phyloP scores from a whole-genome alignment of 2,888 invertebrate species.

The Rhagonycha lutea region DNA sequence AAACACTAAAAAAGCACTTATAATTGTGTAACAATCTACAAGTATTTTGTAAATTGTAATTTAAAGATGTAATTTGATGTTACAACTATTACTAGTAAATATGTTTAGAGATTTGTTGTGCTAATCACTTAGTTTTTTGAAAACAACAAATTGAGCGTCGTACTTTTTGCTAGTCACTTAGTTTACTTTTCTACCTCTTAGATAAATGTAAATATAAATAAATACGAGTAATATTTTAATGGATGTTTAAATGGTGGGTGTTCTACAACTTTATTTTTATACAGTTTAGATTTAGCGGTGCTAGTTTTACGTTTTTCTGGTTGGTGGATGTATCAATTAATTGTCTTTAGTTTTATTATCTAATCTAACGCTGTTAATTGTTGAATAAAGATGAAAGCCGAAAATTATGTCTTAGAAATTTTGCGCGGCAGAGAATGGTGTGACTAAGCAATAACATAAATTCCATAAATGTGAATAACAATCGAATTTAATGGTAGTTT shows the following conservation, averaged over 20 bases:
- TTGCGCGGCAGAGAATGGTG: slow-evolving; percentile 47
- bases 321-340: slow-evolving; percentile 6
- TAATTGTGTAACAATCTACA: slow-evolving; percentile 14
- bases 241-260: slow-evolving; percentile 1
- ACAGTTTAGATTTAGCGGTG: slow-evolving; percentile 14
- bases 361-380: not conserved
- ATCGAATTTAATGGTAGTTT: slow-evolving; percentile 29
- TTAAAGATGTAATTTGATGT: not conserved
- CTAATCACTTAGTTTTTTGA: slow-evolving; percentile 43
- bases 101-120: slow-evolving; percentile 47
- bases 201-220: slow-evolving; percentile 35
- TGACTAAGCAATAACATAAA: slow-evolving; percentile 53
- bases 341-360: slow-evolving; percentile 1
- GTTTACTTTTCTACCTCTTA: slow-evolving; percentile 43
- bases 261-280: slow-evolving; percentile 19
- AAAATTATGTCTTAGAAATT: not conserved
- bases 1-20: not conserved
- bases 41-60: slow-evolving; percentile 14
- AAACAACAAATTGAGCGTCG: slow-evolving; percentile 10
- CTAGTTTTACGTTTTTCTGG: slow-evolving; percentile 4
- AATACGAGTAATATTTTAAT: slow-evolving; percentile 14
- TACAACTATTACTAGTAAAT: slow-evolving; percentile 35
- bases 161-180: slow-evolving; percentile 38
- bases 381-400: not conserved
- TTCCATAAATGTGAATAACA: slow-evolving; percentile 40